These are phyloP conservation scores for Rhinella marina DNA, from an alignment of 2,797 vertebrate genomes.

Conservation along the genomic window DNA sequence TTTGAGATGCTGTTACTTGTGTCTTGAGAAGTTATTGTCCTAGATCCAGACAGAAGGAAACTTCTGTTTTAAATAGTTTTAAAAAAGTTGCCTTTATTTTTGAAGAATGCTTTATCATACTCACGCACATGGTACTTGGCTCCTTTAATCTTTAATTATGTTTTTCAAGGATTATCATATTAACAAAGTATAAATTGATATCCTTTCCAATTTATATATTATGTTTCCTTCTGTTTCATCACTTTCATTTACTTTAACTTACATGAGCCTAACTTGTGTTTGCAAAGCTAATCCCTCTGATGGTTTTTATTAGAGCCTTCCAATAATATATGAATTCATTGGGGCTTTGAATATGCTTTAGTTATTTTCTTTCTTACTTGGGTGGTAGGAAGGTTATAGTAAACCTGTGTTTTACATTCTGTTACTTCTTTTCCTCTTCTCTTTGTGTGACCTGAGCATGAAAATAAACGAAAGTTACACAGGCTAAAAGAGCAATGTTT, in stretches of 20 bases:
- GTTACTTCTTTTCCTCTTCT: conserved; percentile 42
- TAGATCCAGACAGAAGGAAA: neutral
- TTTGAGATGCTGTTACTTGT: neutral
- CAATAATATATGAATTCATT: conserved; percentile 42
- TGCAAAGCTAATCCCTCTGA: conserved; percentile 41
- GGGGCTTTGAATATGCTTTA: conserved; percentile 31
- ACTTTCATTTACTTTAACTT: conserved; percentile 47
- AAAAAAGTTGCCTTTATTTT: neutral
- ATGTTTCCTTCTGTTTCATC: conserved; percentile 29
- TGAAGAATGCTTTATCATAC: conserved; percentile 9
- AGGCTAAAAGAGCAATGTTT: conserved; percentile 15
- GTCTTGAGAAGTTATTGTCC: neutral
- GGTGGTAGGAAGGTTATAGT: conserved; percentile 48
- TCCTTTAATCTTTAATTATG: conserved; percentile 24
- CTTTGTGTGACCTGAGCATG: conserved; percentile 39
- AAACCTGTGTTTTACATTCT: conserved; percentile 50
- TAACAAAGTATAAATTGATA: conserved; percentile 42
- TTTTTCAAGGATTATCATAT: conserved; percentile 38
- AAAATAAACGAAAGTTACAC: conserved; percentile 48
- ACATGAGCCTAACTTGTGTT: conserved; percentile 38
- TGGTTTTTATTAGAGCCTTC: conserved; percentile 52
- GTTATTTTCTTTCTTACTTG: conserved; percentile 54
- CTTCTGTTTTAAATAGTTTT: conserved; percentile 10
- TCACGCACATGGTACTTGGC: neutral
- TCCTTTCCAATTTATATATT: conserved; percentile 45